Evolutionary conservation across 2,888 invertebrate genomes (phyloP).

Genomic region (Megastigmus dorsalis): DNA sequence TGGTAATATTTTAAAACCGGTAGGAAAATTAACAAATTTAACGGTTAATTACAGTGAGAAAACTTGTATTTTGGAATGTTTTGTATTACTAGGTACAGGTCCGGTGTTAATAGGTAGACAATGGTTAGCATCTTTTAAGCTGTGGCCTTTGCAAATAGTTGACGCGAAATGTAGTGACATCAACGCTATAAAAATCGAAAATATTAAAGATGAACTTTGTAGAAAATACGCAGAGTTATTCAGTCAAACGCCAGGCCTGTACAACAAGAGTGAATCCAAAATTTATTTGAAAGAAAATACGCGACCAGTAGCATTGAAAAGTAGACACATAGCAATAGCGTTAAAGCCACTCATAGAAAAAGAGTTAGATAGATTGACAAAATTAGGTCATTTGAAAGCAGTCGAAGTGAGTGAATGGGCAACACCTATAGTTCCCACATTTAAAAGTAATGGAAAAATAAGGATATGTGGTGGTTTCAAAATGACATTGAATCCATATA

Average conservation of each 20-base stretch:
- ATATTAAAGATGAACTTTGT: neutral
- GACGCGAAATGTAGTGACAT: no score
- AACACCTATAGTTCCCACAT: constrained; percentile 31
- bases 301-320: constrained; percentile 43
- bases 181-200: neutral
- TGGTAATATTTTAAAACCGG: no score
- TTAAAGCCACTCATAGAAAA: constrained; percentile 39
- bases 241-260: constrained; percentile 33
- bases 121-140: constrained; percentile 42
- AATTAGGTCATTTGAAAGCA: no score
- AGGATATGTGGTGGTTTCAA: constrained; percentile 43
- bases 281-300: constrained; percentile 49
- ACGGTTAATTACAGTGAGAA: constrained; percentile 27
- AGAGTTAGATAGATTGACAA: constrained; percentile 39
- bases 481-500: constrained; percentile 32
- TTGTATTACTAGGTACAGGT: constrained; percentile 42
- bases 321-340: constrained; percentile 42
- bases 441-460: constrained; percentile 30
- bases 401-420: no score
- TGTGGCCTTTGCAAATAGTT: constrained; percentile 41
- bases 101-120: constrained; percentile 41
- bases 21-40: constrained; percentile 38
- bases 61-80: constrained; percentile 24
- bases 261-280: constrained; percentile 46
- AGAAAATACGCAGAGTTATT: constrained; percentile 35